Base-by-base conservation (phyloP, 2,888 invertebrate species). In the Eremobia ochroleuca region DNA sequence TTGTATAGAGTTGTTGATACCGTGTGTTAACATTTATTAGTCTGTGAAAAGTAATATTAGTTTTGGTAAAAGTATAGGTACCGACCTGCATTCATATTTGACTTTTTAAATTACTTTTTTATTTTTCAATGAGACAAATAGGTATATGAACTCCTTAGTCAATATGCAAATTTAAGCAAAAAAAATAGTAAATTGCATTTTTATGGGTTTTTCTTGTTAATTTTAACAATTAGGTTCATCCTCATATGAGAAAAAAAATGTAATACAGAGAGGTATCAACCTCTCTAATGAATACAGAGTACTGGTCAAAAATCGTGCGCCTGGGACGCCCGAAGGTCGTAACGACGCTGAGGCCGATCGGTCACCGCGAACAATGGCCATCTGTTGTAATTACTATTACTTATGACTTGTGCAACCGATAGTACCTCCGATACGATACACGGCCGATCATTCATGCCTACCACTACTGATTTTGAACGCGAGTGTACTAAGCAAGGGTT, bases 381-480 rank as follows among this genome's bases (percentile, higher is more conserved):
- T 96, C 96, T 93, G 94, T 95, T 95, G 96, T 96, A 96, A 96
- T 96, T 96, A 96, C 94, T 95, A 94, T 94, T 95, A 94, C 94
- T 94, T 94, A 93, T 91, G 89, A 91, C 92, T 96, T 95, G 94
- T 91, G 95, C 95, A 95, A 96, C 91, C 89, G 94, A 95, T 94
- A 93, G 91, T 89, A 91, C 83, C 82, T 82, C 83, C 86, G 94
- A 93, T 94, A 94, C 74, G 78, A 85, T 89, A 91, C 92, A 92
- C 90, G 90, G 90, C 90, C 91, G 91, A 91, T 92, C 92, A 89
- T 91, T 92, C 91, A 90, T 88, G 77, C 77, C 73, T 67, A 76
- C 76, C 49, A 71, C 73, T 82, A 72, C 77, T 52, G 73, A 83
- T 86, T 76, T 79, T 64, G 73, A 71, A 68, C 77, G 70, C 74